These are phyloP conservation scores for Phoebastria nigripes DNA, from an alignment of 2,797 vertebrate species.

Conservation along the genomic window DNA sequence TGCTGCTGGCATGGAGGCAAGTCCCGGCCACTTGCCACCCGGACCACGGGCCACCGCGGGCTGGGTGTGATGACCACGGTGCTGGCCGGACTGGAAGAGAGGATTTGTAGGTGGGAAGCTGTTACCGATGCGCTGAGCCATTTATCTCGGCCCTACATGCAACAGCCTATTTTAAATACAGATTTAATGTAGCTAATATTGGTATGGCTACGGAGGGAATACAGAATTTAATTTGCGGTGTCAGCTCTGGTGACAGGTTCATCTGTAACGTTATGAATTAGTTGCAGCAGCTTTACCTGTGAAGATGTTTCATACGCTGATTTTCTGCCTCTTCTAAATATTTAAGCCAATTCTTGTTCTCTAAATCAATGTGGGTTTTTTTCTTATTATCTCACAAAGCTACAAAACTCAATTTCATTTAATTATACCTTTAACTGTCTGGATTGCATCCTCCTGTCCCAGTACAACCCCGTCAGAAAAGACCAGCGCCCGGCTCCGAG, in stretches of 20 bases:
- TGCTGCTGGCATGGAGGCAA: neutral
- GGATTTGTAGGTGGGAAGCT: neutral
- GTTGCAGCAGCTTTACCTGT: neutral
- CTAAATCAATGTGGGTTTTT: neutral
- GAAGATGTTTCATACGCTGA: neutral
- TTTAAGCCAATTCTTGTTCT: neutral
- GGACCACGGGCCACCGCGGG: accelerated
- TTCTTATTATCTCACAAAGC: neutral
- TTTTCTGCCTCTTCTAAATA: neutral
- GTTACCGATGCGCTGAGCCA: accelerated
- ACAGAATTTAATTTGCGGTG: neutral
- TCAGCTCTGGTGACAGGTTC: constrained; percentile 23
- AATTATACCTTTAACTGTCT: neutral
- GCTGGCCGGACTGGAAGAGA: neutral
- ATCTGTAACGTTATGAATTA: neutral
- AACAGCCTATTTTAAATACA: neutral
- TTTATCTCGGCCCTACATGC: neutral
- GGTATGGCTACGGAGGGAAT: neutral
- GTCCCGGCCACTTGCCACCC: neutral
- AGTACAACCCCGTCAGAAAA: neutral
- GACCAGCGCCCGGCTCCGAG: neutral
- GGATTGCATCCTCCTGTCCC: neutral
- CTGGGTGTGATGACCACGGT: neutral
- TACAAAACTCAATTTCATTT: neutral
- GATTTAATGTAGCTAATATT: neutral